These are phyloP conservation scores for Gnatocerus cornutus DNA, from an alignment of 2,888 invertebrate genomes.

Conservation along the genomic window DNA sequence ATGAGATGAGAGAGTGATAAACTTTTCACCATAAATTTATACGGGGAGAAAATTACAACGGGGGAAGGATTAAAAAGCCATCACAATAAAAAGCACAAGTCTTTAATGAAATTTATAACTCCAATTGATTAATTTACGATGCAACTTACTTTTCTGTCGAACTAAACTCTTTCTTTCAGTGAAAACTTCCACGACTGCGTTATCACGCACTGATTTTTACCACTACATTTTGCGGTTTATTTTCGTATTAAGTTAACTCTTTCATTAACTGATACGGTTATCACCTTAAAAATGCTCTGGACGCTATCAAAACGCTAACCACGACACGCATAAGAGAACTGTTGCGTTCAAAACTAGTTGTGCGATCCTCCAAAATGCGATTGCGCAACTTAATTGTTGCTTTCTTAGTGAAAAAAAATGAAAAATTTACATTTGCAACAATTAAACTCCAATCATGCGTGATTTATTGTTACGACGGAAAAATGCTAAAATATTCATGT, in stretches of 20 bases:
- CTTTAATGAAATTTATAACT: too few relatives aligned
- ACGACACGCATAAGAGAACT: constrained; percentile 40
- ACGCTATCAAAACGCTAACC: constrained; percentile 35
- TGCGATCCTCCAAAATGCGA: constrained; percentile 39
- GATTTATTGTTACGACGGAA: background rate
- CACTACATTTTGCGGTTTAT: constrained; percentile 22
- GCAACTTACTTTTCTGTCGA: too few relatives aligned
- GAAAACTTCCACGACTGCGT: background rate
- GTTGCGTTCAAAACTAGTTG: constrained; percentile 45
- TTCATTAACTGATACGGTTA: constrained; percentile 39
- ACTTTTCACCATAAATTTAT: constrained; percentile 11
- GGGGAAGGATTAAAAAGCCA: background rate
- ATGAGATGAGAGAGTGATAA: constrained; percentile 31
- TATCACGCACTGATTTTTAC: background rate
- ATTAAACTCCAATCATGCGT: background rate
- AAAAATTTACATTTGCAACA: background rate
- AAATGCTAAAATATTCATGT: constrained; percentile 8
- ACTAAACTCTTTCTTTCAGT: too few relatives aligned
- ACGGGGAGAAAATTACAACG: constrained; percentile 2
- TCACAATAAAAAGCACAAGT: too few relatives aligned
- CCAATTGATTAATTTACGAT: too few relatives aligned
- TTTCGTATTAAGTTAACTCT: constrained; percentile 16
- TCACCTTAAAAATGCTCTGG: constrained; percentile 16
- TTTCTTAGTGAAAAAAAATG: constrained; percentile 6
- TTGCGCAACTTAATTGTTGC: constrained; percentile 44